These are phyloP conservation scores for Saturnia japonica DNA, from an alignment of 2,888 invertebrate genomes.

Conservation along the genomic window DNA sequence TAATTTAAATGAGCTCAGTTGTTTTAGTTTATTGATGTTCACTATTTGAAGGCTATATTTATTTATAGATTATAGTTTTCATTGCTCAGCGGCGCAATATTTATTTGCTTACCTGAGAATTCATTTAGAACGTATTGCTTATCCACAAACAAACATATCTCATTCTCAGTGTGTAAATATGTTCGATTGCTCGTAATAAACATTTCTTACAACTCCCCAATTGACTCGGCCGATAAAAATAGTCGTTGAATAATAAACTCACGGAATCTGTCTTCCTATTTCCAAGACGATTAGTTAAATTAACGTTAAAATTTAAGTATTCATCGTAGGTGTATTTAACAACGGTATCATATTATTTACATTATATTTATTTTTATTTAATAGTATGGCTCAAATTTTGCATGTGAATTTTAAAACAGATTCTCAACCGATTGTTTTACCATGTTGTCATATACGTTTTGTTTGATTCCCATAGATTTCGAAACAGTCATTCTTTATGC, in stretches of 20 bases:
- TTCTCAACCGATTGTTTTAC: too few relatives aligned
- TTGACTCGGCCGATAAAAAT: constrained; percentile 31
- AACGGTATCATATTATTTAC: constrained; percentile 12
- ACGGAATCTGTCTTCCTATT: constrained; percentile 14
- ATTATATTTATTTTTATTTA: background rate
- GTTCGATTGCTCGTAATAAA: constrained; percentile 20
- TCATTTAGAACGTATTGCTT: constrained; percentile 7
- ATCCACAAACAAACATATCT: constrained; percentile 15
- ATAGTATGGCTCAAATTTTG: too few relatives aligned
- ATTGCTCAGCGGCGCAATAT: constrained; percentile 4
- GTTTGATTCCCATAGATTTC: too few relatives aligned
- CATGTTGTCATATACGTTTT: too few relatives aligned
- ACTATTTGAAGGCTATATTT: too few relatives aligned
- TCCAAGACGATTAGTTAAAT: constrained; percentile 23
- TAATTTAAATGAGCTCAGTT: background rate
- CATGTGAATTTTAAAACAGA: too few relatives aligned
- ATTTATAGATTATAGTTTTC: background rate
- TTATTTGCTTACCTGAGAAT: constrained; percentile 10
- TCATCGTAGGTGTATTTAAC: constrained; percentile 18
- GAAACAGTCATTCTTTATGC: too few relatives aligned
- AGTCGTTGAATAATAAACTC: constrained; percentile 28
- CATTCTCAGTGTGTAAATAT: constrained; percentile 16
- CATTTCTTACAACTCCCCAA: constrained; percentile 27
- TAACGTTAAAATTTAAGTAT: constrained; percentile 29
- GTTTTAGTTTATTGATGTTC: background rate